Base-by-base conservation (phyloP, 2,888 invertebrate species). In the Dynastes maya region DNA sequence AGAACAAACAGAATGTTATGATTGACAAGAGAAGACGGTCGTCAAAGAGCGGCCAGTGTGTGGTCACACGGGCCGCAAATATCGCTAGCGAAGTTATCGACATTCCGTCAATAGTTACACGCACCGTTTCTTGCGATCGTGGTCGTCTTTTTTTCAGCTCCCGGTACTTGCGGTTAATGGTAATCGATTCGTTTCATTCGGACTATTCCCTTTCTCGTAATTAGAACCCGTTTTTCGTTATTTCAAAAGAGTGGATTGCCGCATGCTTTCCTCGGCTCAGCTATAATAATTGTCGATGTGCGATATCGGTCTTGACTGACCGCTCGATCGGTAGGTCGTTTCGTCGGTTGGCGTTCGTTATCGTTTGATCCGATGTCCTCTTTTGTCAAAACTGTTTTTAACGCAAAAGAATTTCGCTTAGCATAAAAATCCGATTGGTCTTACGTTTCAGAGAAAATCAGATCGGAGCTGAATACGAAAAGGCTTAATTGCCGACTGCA, bases 101-200 rank as follows among this genome's bases (percentile, higher is more conserved):
- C 85, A 86, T 86, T 85, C 84, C 83, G 81, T 81, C 85, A 81
- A 84, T 85, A 83, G 83, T 82, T 83, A 79, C 83, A 81, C 83
- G 82, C 84, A 80, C 82, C 76, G 83, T 80, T 86, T 85, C 85
- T 85, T 85, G 82, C 84, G 81, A 84, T 85, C 83, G 84, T 51
- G 72, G 72, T 72, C 68, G 76, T 58, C 83, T 84, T 83, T 53
- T 58, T 85, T 80, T 68, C 70, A 81, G 80, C 61, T 78, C 58
- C 75, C 75, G 81, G 82, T 84, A 83, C 83, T 84, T 84, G 84
- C 84, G 84, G 86, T 86, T 85, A 85, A 86, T 85, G 86, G 85
- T 86, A 86, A 86, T 86, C 86, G 86, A 84, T 86, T 86, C 85
- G 85, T 85, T 85, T 86, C 85, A 86, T 86, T 86, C 84, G 80